Evolutionary conservation across 2,797 vertebrate genomes (phyloP), one percentile per base, ranked within the genome.

Genomic region (Danio aesculapii): DNA sequence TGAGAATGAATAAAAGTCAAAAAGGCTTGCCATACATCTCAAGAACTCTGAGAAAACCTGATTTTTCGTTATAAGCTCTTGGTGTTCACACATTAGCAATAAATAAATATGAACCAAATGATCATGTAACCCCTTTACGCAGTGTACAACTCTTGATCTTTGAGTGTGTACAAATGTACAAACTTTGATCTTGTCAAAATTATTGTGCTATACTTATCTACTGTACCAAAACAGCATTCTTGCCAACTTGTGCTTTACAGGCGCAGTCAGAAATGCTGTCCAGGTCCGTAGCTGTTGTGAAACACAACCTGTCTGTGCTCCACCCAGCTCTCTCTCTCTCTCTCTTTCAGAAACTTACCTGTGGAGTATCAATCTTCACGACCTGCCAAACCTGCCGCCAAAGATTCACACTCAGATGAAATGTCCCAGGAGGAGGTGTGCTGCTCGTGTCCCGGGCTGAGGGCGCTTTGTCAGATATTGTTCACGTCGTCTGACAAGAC

Each of bases 351-450:
- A 64, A 30, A 30, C 13, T 17, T 75, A n/a, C 46, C 7, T 8
- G 9, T 68, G 43, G 55, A 49, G 17, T 55, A 73, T n/a, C 11
- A 10, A 8, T 52, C 39, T 44, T 44, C 39, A 55, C n/a, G 11
- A 55, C n/a, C 41, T 41, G 10, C 44, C 41, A 14, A 12, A 19
- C 7, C 41, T n/a, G 52, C 19, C 55, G 14, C 21, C 17, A 2
- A 6, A 39, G 41, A 39, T 55, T 66, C 8, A 59, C 1, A 70
- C 39, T 66, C 44, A 49, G 49, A 74, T 75, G 62, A 74, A 68
- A 81, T 81, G 79, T 75, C 14, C 8, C 8, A 57, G 44, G 55
- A 67, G 19, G 30, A n/a, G 30, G 30, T 30, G 43, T 49, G 71
- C 62, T 59, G 62, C 21, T 44, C 52, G 62, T 81, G 79, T 41